A percentile compares a stretch with the other conserved stretches of the same genome.
Evolutionary conservation across 1,140 invertebrate genomes (phyloP).

Genomic region (Drosophila nannoptera): DNA sequence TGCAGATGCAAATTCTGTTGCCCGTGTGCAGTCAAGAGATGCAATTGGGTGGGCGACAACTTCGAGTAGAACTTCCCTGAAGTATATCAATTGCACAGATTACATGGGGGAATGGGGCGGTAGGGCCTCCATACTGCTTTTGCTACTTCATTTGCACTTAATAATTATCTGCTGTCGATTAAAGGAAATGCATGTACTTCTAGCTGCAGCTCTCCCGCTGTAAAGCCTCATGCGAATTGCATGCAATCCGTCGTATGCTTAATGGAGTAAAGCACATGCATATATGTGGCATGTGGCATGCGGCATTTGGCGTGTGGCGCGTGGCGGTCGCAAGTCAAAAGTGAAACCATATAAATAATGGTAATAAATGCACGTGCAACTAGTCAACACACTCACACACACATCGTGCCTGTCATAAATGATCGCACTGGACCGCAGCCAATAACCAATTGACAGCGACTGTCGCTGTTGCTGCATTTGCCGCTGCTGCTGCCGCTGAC

Average conservation of each 20-base stretch:
- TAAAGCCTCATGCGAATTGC: conserved; percentile 28
- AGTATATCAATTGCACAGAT: conserved; percentile 66
- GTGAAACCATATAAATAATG: conserved; percentile 42
- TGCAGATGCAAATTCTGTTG: conserved; percentile 38
- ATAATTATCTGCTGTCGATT: conserved; percentile 26
- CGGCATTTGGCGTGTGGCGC: background rate
- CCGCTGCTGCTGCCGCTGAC: conserved; percentile 30
- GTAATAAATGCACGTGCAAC: conserved; percentile 50
- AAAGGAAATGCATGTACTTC: background rate
- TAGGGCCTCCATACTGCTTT: conserved; percentile 33
- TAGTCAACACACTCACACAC: conserved; percentile 60
- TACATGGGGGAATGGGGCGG: conserved; percentile 11
- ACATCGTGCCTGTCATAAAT: conserved; percentile 51
- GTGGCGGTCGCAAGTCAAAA: conserved; percentile 23
- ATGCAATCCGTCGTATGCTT: conserved; percentile 44
- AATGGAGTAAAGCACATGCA: conserved; percentile 47
- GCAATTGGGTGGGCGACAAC: conserved; percentile 17
- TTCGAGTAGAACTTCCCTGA: conserved; percentile 5
- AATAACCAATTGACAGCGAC: conserved; percentile 15
- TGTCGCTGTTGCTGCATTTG: conserved; percentile 23
- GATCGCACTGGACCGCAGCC: conserved; percentile 11
- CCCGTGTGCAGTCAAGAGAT: conserved; percentile 55
- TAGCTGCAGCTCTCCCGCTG: conserved; percentile 19
- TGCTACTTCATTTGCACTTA: conserved; percentile 64
- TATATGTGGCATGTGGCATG: conserved; percentile 12